phyloP scores from a whole-genome alignment of 2,113 vertebrate genomes.

The Eolophus roseicapilla region DNA sequence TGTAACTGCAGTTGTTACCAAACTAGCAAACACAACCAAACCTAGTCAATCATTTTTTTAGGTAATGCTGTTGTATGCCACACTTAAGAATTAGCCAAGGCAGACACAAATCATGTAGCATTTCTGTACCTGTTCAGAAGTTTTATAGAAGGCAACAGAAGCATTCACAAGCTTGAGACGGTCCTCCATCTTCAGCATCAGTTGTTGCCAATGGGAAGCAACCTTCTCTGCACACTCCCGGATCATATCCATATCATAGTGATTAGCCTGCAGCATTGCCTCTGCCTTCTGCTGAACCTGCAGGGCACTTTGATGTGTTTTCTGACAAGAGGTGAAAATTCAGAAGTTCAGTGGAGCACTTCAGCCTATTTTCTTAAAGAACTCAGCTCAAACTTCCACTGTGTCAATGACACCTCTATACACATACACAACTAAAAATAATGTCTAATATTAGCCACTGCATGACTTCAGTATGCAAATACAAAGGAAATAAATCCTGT shows the following conservation, averaged over 20 bases:
- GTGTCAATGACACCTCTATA: background rate
- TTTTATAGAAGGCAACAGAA: constrained; percentile 98
- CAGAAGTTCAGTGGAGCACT: background rate
- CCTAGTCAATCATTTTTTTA: background rate
- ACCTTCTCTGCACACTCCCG: constrained; percentile 97
- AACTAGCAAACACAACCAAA: background rate
- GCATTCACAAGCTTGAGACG: constrained; percentile 98
- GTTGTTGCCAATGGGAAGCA: constrained; percentile 97
- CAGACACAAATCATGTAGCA: background rate
- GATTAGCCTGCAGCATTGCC: constrained; percentile 94
- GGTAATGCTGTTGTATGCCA: background rate
- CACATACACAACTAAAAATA: background rate
- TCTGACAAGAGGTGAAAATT: constrained; percentile 72
- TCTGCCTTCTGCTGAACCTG: constrained; percentile 99
- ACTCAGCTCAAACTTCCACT: background rate
- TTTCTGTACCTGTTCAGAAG: constrained; percentile 90
- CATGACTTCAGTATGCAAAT: background rate
- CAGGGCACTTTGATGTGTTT: constrained; percentile 97
- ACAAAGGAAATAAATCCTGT: background rate
- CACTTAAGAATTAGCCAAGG: background rate
- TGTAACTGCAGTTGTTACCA: background rate
- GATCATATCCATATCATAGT: constrained; percentile 98
- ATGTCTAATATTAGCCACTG: background rate
- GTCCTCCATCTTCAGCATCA: constrained; percentile 99
- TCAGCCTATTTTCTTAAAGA: background rate